Percentiles rank a stretch among this genome's conserved stretches.
These are phyloP conservation scores for Xyrichtys novacula DNA, from an alignment of 2,797 vertebrate species.

Conservation along the genomic window DNA sequence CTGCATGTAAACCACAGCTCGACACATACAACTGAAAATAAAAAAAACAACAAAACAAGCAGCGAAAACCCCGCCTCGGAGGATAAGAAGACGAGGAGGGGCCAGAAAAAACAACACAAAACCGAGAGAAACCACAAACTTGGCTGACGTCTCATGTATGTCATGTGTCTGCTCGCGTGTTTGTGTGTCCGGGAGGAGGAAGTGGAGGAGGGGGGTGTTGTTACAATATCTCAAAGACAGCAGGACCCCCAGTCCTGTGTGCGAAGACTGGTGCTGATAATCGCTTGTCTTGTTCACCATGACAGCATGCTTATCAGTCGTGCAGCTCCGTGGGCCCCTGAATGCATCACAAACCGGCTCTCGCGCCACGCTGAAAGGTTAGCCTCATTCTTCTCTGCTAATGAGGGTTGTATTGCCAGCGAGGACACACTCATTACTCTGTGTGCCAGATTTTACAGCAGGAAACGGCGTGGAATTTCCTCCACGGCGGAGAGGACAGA, in stretches of 20 bases:
- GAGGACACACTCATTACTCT: slow-evolving; percentile 19
- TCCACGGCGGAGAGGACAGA: slow-evolving; percentile 2
- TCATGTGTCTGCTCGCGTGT: slow-evolving; percentile 1
- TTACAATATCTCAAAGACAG: slow-evolving; percentile 65
- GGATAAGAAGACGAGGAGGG: slow-evolving; percentile 10
- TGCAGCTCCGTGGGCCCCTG: slow-evolving; percentile 23
- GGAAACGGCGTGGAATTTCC: slow-evolving; percentile 33
- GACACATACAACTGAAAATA: slow-evolving; percentile 48
- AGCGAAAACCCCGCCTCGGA: slow-evolving; percentile 22
- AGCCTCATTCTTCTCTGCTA: slow-evolving; percentile 40
- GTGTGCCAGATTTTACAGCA: slow-evolving; percentile 35
- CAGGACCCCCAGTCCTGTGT: slow-evolving; percentile 52
- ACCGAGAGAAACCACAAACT: slow-evolving; percentile 12
- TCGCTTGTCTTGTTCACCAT: slow-evolving; percentile 63
- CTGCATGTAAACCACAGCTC: slow-evolving; percentile 64
- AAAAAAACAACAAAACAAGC: slow-evolving; percentile 7
- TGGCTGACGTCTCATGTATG: slow-evolving; percentile 18
- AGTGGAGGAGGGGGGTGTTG: background rate
- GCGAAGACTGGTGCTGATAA: slow-evolving; percentile 61
- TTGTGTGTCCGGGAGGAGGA: slow-evolving; percentile 14
- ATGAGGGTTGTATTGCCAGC: slow-evolving; percentile 34
- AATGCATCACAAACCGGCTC: slow-evolving; percentile 21
- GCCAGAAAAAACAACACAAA: slow-evolving; percentile 1
- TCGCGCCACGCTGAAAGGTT: slow-evolving; percentile 28
- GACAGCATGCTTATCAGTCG: slow-evolving; percentile 73